Conservation (phyloP, 2,888 invertebrate species). For the Liopterus haemorrhoidalis region DNA sequence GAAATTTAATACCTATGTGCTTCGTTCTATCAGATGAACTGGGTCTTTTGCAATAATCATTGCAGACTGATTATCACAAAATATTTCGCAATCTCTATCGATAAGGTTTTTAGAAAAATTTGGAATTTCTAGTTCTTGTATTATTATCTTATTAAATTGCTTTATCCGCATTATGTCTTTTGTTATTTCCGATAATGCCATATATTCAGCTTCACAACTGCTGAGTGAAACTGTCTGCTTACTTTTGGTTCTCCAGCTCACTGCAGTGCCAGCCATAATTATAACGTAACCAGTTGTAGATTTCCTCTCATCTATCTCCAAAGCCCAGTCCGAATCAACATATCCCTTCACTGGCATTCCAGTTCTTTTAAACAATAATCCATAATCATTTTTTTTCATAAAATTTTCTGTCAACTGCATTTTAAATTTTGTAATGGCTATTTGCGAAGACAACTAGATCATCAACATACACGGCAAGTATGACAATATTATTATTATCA, state of each 20-base stretch:
- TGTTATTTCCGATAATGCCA: slow-evolving; percentile 1
- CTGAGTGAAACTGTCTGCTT: background rate
- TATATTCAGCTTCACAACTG: slow-evolving; percentile 5
- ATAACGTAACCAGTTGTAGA: no score
- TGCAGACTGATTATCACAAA: background rate
- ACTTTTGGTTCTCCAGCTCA: slow-evolving; percentile 1
- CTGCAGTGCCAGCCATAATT: slow-evolving; percentile 1
- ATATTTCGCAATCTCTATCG: background rate
- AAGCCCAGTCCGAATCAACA: no score
- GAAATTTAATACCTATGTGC: background rate
- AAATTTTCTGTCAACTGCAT: no score
- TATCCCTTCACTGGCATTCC: no score
- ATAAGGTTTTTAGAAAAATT: background rate
- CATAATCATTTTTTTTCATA: background rate
- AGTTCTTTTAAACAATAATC: background rate
- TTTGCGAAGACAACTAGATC: no score
- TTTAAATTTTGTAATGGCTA: no score
- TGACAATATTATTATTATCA: background rate
- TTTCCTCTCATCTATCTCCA: no score
- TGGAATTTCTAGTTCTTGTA: no score
- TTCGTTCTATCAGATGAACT: background rate
- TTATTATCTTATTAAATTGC: background rate
- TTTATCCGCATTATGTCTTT: background rate
- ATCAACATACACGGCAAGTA: no score
- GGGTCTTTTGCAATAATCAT: no score